Base-by-base conservation (phyloP, 2,113 vertebrate genomes). In the Colaptes auratus region DNA sequence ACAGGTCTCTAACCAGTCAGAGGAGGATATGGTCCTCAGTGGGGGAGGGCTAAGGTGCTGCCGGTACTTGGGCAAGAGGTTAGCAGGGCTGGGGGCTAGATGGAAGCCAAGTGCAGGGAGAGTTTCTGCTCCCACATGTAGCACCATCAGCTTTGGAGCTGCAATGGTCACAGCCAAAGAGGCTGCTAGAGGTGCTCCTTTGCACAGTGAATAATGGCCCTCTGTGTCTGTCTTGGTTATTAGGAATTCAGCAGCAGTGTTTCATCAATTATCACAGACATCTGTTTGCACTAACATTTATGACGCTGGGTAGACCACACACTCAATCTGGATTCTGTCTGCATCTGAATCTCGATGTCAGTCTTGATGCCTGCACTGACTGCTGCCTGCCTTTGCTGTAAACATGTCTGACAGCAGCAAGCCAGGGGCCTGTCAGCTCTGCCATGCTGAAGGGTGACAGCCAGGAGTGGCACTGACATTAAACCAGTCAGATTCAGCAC, bases 231-330 rank as follows among this genome's bases (percentile, higher is more conserved):
- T 39, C 42, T 7, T 7, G 6, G 72, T 35, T 46, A 48, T 93
- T 93, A 96, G 6, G 0, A 76, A 95, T 92, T 86, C 65, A 39
- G 60, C 5, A 8, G 73, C 63, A 70, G 71, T 36, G 74, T 73
- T 91, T 94, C 64, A 96, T 96, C 90, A 93, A 96, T 95, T 93
- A 93, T 61, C 42, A 25, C 55, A 85, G 89, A 86, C 90, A 95
- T 86, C 72, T 89, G 94, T 86, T 94, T 59, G 83, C 70, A 85
- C 80, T 92, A 73, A 90, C 87, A 75, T 86, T 80, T 88, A 82
- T 88, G 88, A 82, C 56, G 48, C 55, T 8, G 27, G 78, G 87
- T 82, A 44, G 81, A 84, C 88, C 42, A 23, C 81, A 94, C 46
- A 14, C 31, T 72, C 46, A 76, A 36, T 69, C 58, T 88, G 89